A percentile compares a stretch with the other conserved stretches of the same genome.
phyloP scores from a whole-genome alignment of 1,140 invertebrate genomes.

The Alviniconcha marisindica region DNA sequence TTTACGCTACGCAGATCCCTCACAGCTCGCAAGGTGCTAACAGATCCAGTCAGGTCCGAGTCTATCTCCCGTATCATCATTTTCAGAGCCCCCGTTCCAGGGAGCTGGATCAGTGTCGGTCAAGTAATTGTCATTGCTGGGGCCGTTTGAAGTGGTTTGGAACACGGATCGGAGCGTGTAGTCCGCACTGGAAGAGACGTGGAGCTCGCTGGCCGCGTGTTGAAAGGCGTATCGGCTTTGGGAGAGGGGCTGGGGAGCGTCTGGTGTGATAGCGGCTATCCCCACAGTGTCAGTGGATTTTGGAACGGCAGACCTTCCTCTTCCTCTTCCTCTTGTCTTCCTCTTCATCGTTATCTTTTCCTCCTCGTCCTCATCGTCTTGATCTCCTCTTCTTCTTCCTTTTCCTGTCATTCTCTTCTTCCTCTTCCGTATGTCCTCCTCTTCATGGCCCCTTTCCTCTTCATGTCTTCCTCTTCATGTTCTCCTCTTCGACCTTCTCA shows the following conservation, averaged over 20 bases:
- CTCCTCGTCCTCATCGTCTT: slow-evolving; percentile 4
- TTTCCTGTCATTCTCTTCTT: not conserved
- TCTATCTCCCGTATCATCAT: not conserved
- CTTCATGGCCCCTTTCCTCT: not conserved
- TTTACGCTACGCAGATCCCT: too few relatives aligned
- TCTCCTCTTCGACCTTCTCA: not conserved
- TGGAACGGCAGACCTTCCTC: not conserved
- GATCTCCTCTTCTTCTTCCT: not conserved
- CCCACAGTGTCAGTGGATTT: too few relatives aligned
- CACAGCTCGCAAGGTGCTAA: too few relatives aligned
- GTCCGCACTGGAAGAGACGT: too few relatives aligned
- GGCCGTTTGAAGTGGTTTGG: too few relatives aligned
- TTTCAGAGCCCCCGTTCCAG: not conserved
- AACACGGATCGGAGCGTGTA: too few relatives aligned
- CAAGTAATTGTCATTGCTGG: not conserved
- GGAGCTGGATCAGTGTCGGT: not conserved
- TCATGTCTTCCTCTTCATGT: not conserved
- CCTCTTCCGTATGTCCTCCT: too few relatives aligned
- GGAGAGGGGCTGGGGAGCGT: too few relatives aligned
- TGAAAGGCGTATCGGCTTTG: too few relatives aligned
- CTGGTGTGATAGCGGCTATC: too few relatives aligned
- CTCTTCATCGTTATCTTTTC: too few relatives aligned
- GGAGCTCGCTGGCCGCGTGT: too few relatives aligned
- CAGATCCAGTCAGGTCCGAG: not conserved
- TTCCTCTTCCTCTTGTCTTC: not conserved